Conservation (phyloP, 1,140 invertebrate genomes). For the Eumeta japonica region DNA sequence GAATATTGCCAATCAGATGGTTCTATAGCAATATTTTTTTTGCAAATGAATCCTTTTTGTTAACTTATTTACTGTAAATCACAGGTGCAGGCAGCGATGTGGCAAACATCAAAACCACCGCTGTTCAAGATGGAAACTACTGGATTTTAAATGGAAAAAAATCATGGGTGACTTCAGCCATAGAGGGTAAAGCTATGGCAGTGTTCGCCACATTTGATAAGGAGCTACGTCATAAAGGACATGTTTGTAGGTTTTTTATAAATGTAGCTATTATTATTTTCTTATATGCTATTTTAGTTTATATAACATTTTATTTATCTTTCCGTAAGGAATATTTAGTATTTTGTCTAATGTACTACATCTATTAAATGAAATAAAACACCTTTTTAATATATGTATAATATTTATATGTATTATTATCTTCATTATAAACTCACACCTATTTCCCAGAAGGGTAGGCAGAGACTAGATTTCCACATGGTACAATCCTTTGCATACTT, state of each 20-base stretch:
- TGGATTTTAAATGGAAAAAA: slow-evolving; percentile 79
- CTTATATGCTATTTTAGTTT: slow-evolving; percentile 31
- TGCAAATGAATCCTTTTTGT: no score
- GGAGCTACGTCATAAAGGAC: slow-evolving; percentile 64
- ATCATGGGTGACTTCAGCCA: slow-evolving; percentile 77
- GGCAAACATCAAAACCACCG: slow-evolving; percentile 70
- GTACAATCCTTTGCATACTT: no score
- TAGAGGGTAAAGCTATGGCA: slow-evolving; percentile 67
- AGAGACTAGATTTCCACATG: no score
- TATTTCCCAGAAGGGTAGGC: no score
- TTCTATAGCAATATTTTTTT: neutral
- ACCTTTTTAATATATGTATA: no score
- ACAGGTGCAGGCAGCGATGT: slow-evolving; percentile 71
- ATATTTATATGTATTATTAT: no score
- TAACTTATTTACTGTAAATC: slow-evolving; percentile 3
- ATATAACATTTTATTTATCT: neutral
- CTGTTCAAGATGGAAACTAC: slow-evolving; percentile 58
- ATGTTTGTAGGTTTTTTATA: slow-evolving; percentile 34
- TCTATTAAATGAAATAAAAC: no score
- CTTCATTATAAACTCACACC: no score
- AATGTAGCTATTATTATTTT: slow-evolving; percentile 25
- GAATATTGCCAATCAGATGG: no score
- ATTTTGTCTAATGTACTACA: no score
- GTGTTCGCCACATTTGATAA: slow-evolving; percentile 79
- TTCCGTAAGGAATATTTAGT: neutral